phyloP scores from a whole-genome alignment of 92 coral and sea anemone genomes.

The Micromussa lordhowensis region DNA sequence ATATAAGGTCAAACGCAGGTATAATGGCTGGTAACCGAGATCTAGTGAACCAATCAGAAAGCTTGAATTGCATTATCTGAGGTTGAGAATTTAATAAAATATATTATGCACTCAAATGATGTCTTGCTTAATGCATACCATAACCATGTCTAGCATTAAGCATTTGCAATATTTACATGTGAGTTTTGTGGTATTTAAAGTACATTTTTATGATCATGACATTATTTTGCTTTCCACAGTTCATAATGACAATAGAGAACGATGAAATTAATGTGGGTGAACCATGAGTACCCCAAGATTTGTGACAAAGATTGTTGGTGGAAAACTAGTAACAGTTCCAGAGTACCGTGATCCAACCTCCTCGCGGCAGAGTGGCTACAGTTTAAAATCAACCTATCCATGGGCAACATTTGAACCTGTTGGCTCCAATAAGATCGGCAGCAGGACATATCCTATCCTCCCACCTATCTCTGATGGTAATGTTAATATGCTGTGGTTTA shows the following conservation, averaged over 20 bases:
- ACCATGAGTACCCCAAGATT: slow-evolving; percentile 74
- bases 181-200: no score
- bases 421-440: slow-evolving; percentile 48
- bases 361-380: slow-evolving; percentile 40
- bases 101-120: no score
- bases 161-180: no score
- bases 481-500: no score
- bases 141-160: no score
- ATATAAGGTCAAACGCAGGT: no score
- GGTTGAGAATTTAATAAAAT: no score
- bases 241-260: not conserved
- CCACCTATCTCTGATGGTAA: slow-evolving; percentile 68
- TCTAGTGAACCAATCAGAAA: no score
- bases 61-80: no score
- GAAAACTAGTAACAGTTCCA: slow-evolving; percentile 73
- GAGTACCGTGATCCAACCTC: slow-evolving; percentile 28
- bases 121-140: no score
- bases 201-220: not conserved
- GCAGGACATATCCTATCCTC: slow-evolving; percentile 66
- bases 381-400: slow-evolving; percentile 24
- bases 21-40: no score
- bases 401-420: slow-evolving; percentile 44
- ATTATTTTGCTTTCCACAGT: not conserved
- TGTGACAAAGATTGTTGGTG: slow-evolving; percentile 78
- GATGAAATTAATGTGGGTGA: not conserved